Base-by-base conservation (phyloP, 2,113 vertebrate species). In the Limanda limanda region DNA sequence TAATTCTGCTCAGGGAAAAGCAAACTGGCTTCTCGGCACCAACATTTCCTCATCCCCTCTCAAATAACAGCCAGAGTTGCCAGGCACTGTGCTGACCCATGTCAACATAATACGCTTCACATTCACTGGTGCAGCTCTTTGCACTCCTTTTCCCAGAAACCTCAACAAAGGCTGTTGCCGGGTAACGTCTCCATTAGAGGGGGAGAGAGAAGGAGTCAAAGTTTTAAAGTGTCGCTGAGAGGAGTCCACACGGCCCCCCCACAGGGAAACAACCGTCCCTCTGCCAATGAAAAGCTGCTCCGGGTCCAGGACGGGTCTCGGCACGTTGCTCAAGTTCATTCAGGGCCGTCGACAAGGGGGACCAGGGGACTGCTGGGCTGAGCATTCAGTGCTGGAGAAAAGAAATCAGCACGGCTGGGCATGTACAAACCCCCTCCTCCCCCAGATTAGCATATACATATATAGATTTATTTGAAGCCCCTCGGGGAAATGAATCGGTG, bases 251-350 rank as follows among this genome's bases (percentile, higher is more conserved):
- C 31, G 6, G 31, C 31, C 31, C 31, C 31, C 31, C 70, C 56
- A 5, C 68, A 18, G 64, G 25, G 69, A 74, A 71, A 63, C 68
- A 55, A 60, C 74, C 54, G 67, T 75, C 13, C 9, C 40, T 67
- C 25, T 31, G 5, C 66, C 67, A 45, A 67, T 86, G 66, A 73
- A 85, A 83, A 78, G 62, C 59, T 60, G 52, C 55, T 71, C 55
- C 31, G 10, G 35, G 61, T 27, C 47, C 63, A 23, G 27, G 67
- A 60, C 25, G 20, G 81, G 73, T 27, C 1, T 11, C 87, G 83
- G 86, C 85, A 55, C 70, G 71, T 58, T 67, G 84, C 83, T 84
- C 0, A 70, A 68, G 70, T 69, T 84, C 81, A 78, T 87, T 87
- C 56, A 65, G 64, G 65, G 66, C 17, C 52, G 64, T 11, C 24